Conservation (phyloP, 2,113 vertebrate genomes). For the Calyptommatus sinebrachiatus region DNA sequence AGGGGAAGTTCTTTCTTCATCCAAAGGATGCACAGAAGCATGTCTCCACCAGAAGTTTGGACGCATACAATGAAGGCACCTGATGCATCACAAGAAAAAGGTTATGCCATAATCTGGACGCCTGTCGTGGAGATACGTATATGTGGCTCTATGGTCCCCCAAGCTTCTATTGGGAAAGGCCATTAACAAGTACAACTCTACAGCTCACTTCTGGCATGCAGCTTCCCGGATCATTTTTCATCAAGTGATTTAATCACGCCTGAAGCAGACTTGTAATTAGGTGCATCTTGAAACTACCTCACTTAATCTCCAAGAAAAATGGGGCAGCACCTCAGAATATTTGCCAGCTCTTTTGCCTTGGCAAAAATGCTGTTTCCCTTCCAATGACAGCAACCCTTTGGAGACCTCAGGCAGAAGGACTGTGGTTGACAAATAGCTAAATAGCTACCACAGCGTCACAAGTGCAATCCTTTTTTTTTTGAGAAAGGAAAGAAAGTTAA, state of each 20-base stretch:
- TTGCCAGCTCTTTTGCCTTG: neutral
- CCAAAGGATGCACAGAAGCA: too few relatives aligned
- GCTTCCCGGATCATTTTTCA: neutral
- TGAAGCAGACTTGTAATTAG: conserved; percentile 1
- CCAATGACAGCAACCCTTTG: conserved; percentile 25
- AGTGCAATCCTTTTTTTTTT: conserved; percentile 10
- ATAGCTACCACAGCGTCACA: conserved; percentile 1
- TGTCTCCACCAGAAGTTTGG: too few relatives aligned
- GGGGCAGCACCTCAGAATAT: neutral
- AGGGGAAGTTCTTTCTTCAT: too few relatives aligned
- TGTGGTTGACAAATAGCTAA: conserved; percentile 5
- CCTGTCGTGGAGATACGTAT: too few relatives aligned
- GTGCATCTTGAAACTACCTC: conserved; percentile 12
- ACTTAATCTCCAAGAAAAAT: neutral
- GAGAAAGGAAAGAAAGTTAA: neutral
- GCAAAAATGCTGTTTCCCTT: conserved; percentile 30
- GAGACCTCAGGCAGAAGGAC: conserved; percentile 5
- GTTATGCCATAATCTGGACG: too few relatives aligned
- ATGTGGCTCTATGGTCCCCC: too few relatives aligned
- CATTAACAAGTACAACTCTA: too few relatives aligned
- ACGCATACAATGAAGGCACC: too few relatives aligned
- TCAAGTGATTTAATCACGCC: neutral
- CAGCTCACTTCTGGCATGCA: neutral
- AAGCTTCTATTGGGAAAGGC: too few relatives aligned
- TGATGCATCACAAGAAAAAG: too few relatives aligned